A percentile compares a stretch with the other conserved stretches of the same genome.
Evolutionary conservation across 2,888 invertebrate genomes (phyloP).

Genomic region (Hirtodrosophila histrioides): DNA sequence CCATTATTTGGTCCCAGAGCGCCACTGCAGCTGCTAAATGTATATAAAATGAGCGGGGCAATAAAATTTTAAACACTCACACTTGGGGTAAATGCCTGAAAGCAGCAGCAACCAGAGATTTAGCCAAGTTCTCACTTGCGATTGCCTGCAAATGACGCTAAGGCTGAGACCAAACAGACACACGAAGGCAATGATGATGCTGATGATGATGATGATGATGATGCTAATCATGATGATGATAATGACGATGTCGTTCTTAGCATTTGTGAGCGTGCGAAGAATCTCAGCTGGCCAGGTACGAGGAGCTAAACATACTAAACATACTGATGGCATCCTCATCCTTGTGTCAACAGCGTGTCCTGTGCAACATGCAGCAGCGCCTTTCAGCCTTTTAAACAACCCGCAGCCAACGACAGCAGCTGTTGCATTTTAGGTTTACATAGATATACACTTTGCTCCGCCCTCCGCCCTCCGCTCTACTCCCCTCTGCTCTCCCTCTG

Average conservation of each 20-base stretch:
- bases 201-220: constrained; percentile 34
- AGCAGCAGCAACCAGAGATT: constrained; percentile 25
- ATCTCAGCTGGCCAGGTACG: constrained; percentile 14
- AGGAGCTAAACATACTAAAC: constrained; percentile 6
- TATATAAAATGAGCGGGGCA: constrained; percentile 51
- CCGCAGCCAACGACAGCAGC: constrained; percentile 32
- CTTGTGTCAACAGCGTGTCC: constrained; percentile 1
- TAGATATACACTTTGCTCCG: constrained; percentile 1
- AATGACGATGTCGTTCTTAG: constrained; percentile 34
- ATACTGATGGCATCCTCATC: constrained; percentile 11
- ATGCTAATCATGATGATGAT: too few species aligned
- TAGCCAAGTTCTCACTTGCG: constrained; percentile 39
- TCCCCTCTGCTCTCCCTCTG: not conserved
- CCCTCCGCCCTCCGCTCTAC: not conserved
- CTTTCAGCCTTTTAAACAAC: constrained; percentile 38
- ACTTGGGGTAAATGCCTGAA: constrained; percentile 30
- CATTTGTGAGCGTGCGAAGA: constrained; percentile 38
- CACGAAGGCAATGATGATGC: constrained; percentile 16
- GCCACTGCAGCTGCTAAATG: constrained; percentile 35
- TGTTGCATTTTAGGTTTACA: constrained; percentile 33
- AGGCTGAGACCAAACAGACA: constrained; percentile 25
- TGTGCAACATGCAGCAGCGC: constrained; percentile 35
- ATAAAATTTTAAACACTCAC: constrained; percentile 65
- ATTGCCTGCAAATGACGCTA: constrained; percentile 60
- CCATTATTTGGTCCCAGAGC: constrained; percentile 7